A percentile compares a stretch with the other conserved stretches of the same genome.
Evolutionary conservation across 37 sponge, comb jelly and placozoan genomes (phyloP).

Genomic region (Corticium candelabrum): DNA sequence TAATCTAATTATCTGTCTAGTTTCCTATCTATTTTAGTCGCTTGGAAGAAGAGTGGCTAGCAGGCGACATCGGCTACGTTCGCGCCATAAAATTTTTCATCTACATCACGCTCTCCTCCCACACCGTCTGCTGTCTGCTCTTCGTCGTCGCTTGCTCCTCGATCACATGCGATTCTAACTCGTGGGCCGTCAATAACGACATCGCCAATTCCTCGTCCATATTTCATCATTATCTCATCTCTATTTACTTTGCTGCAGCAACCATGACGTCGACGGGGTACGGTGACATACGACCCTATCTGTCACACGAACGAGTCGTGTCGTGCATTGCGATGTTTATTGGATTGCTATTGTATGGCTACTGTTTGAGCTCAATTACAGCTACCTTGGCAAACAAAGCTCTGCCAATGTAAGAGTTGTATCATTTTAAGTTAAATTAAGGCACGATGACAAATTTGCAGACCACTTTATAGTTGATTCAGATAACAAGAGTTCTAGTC

Average conservation of each 20-base stretch:
- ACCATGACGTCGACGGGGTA: constrained; percentile 72
- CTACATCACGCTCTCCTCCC: constrained; percentile 43
- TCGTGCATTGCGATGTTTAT: constrained; percentile 38
- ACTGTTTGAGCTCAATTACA: too few species aligned
- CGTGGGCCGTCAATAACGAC: constrained; percentile 41
- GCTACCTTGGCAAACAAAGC: too few species aligned
- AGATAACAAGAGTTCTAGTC: too few species aligned
- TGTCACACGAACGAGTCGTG: constrained; percentile 35
- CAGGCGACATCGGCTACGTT: constrained; percentile 29
- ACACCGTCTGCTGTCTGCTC: constrained; percentile 57
- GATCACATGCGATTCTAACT: constrained; percentile 28
- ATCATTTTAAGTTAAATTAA: too few species aligned
- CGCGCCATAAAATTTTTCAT: constrained; percentile 43
- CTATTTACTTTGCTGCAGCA: constrained; percentile 63
- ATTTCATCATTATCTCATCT: constrained; percentile 54
- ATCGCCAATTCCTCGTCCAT: constrained; percentile 26
- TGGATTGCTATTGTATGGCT: constrained; percentile 44
- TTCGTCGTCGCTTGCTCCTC: constrained; percentile 53
- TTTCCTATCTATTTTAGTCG: too few species aligned
- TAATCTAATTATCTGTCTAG: too few species aligned
- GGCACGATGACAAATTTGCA: too few species aligned
- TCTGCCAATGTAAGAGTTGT: too few species aligned
- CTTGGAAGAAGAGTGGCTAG: constrained; percentile 48
- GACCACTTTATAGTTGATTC: too few species aligned
- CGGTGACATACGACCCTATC: constrained; percentile 63